These are phyloP conservation scores for Bugula neritina DNA, from an alignment of 2,888 invertebrate genomes.

Conservation along the genomic window DNA sequence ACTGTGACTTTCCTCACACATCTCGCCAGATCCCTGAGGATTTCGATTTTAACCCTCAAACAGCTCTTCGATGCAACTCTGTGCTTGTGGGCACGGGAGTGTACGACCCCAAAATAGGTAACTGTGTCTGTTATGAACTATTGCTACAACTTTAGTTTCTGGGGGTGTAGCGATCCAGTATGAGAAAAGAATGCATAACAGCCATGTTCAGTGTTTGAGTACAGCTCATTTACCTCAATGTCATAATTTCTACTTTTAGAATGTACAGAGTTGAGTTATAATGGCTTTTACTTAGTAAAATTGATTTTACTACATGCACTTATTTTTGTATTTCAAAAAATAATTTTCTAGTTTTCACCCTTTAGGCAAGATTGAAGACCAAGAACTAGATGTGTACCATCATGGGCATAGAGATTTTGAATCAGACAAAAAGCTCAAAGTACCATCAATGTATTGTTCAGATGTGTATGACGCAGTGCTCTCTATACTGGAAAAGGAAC, in stretches of 20 bases:
- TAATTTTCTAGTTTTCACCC: too few species aligned
- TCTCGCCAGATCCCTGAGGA: slow-evolving; percentile 43
- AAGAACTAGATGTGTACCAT: slow-evolving; percentile 35
- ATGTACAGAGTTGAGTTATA: not conserved
- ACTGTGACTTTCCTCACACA: slow-evolving; percentile 31
- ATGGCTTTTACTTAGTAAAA: not conserved
- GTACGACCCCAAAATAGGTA: slow-evolving; percentile 37
- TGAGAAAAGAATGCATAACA: too few species aligned
- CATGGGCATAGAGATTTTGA: slow-evolving; percentile 50
- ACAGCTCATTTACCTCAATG: too few species aligned
- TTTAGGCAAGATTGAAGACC: slow-evolving; percentile 27
- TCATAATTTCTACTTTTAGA: not conserved
- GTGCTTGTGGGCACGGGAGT: slow-evolving; percentile 51
- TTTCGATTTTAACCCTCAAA: slow-evolving; percentile 40
- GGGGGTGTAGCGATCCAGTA: too few species aligned
- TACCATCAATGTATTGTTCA: slow-evolving; percentile 40
- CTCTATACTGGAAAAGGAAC: slow-evolving; percentile 44
- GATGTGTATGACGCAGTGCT: slow-evolving; percentile 45
- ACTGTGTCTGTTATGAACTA: too few species aligned
- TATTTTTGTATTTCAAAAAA: not conserved
- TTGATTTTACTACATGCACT: not conserved
- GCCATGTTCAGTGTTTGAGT: too few species aligned
- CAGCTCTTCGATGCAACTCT: slow-evolving; percentile 42
- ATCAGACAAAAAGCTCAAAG: slow-evolving; percentile 41
- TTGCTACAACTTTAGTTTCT: too few species aligned